These are phyloP conservation scores for Agrenia bidenticulata DNA, from an alignment of 2,888 invertebrate genomes.

Conservation along the genomic window DNA sequence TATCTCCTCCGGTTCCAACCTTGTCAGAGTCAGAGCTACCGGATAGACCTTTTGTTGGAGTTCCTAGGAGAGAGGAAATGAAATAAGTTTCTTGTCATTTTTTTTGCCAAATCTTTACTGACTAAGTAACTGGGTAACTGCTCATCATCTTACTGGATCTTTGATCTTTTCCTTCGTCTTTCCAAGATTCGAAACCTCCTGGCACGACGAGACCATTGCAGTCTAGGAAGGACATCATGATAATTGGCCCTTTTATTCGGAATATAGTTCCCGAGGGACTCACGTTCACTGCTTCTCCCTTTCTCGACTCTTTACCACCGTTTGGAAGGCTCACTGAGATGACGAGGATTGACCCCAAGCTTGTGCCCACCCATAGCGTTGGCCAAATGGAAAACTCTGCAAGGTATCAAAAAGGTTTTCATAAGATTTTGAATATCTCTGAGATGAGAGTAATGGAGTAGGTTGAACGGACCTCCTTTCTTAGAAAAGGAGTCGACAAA, in stretches of 20 bases:
- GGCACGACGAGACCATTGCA: constrained; percentile 89
- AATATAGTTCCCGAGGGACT: constrained; percentile 90
- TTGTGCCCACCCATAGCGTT: constrained; percentile 97
- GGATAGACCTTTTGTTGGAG: constrained; percentile 55
- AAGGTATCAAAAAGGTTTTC: constrained; percentile 24
- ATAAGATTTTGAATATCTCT: background rate
- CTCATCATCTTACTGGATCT: constrained; percentile 42
- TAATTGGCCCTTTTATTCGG: constrained; percentile 91
- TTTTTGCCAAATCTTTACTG: background rate
- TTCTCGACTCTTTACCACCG: constrained; percentile 71
- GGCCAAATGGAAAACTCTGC: constrained; percentile 83
- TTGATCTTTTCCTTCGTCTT: constrained; percentile 68
- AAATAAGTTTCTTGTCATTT: background rate
- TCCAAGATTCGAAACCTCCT: constrained; percentile 88
- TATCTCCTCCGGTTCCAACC: constrained; percentile 62
- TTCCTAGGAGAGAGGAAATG: constrained; percentile 52
- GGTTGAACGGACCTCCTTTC: constrained; percentile 75
- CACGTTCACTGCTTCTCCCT: constrained; percentile 81
- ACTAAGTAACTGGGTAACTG: background rate
- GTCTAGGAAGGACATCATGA: constrained; percentile 94
- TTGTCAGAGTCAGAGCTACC: constrained; percentile 27
- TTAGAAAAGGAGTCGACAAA: constrained; percentile 94
- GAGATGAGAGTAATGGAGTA: background rate
- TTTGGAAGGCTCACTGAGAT: constrained; percentile 76
- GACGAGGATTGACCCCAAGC: constrained; percentile 91